These are phyloP conservation scores for Lithobates sylvaticus DNA, from an alignment of 2,797 vertebrate species.

Conservation along the genomic window DNA sequence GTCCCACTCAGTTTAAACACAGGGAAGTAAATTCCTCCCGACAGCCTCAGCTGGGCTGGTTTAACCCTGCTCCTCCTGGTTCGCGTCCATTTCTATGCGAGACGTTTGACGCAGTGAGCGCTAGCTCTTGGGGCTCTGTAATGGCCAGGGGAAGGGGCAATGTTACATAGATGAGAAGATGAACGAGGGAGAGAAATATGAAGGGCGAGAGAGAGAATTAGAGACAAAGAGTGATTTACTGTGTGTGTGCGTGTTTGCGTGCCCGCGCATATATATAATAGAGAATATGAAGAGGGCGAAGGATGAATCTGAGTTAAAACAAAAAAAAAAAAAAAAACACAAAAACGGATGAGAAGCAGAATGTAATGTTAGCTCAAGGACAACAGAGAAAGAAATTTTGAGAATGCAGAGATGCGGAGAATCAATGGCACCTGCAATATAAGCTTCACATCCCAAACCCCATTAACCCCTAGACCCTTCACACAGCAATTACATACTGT, in stretches of 20 bases:
- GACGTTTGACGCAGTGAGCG: background rate
- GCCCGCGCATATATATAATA: too few relatives aligned
- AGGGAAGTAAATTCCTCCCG: constrained; percentile 59
- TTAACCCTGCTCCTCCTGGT: constrained; percentile 37
- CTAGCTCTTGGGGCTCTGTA: constrained; percentile 18
- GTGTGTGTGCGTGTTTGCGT: too few relatives aligned
- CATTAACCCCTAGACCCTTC: constrained; percentile 49
- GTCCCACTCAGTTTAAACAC: constrained; percentile 62
- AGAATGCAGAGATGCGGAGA: background rate
- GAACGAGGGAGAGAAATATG: background rate
- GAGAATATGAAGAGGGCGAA: too few relatives aligned
- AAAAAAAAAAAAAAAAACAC: background rate
- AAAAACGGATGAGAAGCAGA: background rate
- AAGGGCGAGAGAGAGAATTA: background rate
- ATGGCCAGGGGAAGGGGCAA: too few relatives aligned
- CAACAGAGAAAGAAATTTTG: background rate
- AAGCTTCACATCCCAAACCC: constrained; percentile 26
- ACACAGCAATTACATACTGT: constrained; percentile 41
- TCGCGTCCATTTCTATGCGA: background rate
- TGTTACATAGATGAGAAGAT: background rate
- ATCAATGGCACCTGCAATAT: constrained; percentile 38
- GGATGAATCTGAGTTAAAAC: background rate
- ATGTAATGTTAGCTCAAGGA: background rate
- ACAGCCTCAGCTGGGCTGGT: constrained; percentile 40
- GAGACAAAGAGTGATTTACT: background rate